Percentiles rank a stretch among this genome's conserved stretches.
These are phyloP conservation scores for Anseranas semipalmata DNA, from an alignment of 2,113 vertebrate genomes.

Conservation along the genomic window DNA sequence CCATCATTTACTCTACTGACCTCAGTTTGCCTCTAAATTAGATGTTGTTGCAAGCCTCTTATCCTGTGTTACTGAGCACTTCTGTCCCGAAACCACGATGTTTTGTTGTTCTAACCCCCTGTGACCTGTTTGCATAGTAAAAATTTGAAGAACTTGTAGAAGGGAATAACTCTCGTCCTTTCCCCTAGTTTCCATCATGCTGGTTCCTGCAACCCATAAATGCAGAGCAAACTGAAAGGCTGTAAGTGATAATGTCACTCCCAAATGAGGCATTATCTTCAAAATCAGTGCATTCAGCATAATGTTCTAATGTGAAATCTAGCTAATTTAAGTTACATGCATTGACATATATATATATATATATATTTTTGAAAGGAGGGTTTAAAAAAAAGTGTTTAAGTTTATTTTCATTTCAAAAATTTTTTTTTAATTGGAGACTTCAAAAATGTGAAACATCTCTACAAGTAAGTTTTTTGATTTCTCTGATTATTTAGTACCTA, in stretches of 20 bases:
- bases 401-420: background rate
- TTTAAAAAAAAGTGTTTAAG: background rate
- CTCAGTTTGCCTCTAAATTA: background rate
- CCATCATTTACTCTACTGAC: background rate
- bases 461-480: background rate
- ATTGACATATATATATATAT: too few relatives aligned
- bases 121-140: fast-evolving
- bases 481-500: background rate
- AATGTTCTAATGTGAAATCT: background rate
- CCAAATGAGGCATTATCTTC: background rate
- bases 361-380: background rate
- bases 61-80: background rate
- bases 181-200: background rate
- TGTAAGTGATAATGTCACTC: background rate
- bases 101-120: background rate
- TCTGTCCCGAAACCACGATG: background rate
- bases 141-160: background rate
- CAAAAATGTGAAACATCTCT: background rate
- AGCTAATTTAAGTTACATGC: background rate
- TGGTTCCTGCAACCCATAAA: background rate
- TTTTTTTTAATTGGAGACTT: background rate
- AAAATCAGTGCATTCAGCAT: background rate
- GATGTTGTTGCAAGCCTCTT: background rate
- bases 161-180: background rate
- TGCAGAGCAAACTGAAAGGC: background rate